Evolutionary conservation across 2,888 invertebrate genomes (phyloP), one percentile per base, ranked within the genome.

Genomic region (Ceramica pisi): DNA sequence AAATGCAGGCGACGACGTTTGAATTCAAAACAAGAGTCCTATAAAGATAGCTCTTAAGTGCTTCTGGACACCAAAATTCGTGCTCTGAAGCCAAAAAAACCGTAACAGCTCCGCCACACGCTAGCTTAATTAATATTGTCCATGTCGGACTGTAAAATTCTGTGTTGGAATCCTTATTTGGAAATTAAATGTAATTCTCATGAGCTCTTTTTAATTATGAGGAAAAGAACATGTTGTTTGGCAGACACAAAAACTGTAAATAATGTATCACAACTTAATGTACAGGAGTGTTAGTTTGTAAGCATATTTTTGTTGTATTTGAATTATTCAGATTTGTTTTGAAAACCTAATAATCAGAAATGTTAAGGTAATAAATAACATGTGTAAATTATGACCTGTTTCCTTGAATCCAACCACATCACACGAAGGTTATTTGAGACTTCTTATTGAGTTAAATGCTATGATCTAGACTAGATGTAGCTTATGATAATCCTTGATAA

Each of bases 21-120:
- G 38, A 14, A 63, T 63, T 41, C 16, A 65, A 16, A 26, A 38
- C 3, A 59, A 50, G 44, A 72, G 26, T 12, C 23, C n/a, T 44
- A 51, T 44, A 44, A 44, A 53, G 23, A 35, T 41, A 4, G 4
- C n/a, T 38, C 19, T 9, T 26, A 46, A 48, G 8, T 41, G 21
- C n/a, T 35, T 57, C 26, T 14, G 50, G 44, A 57, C 31, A 44
- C 26, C 10, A 26, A 55, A 48, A 55, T 48, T 64, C 16, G 12
- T 48, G 35, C 14, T 21, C 14, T 38, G 21, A 48, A 55, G 46
- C 16, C 21, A 46, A 51, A 61, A 26, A 51, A 46, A 41, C 5
- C 1, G 23, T 41, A 23, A 31, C 16, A 16, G 48, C 1, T 48
- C n/a, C 6, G 12, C 1, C 1, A 12, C 31, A 16, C 31, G n/a